These are phyloP conservation scores for Epinephelus cyanopodus DNA, from an alignment of 2,113 vertebrate species.

Conservation along the genomic window DNA sequence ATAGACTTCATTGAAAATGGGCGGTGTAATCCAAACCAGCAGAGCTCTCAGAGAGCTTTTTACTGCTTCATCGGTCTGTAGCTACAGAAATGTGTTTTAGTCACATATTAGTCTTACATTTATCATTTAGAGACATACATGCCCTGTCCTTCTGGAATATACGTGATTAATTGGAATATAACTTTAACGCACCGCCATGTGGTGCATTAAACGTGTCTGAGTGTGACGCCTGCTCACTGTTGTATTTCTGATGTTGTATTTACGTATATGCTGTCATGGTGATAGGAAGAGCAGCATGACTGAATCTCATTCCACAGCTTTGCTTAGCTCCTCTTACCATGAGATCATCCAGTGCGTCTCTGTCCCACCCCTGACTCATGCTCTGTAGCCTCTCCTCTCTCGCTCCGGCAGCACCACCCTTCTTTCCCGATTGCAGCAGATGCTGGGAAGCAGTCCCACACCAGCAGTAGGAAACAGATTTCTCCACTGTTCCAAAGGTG, in stretches of 20 bases:
- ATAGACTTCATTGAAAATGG: conserved; percentile 39
- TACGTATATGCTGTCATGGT: conserved; percentile 77
- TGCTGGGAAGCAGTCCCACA: conserved; percentile 73
- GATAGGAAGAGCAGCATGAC: conserved; percentile 71
- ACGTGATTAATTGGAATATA: background rate
- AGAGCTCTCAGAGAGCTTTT: conserved; percentile 34
- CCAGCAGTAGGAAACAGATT: conserved; percentile 59
- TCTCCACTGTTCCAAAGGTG: conserved; percentile 20
- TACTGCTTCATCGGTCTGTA: conserved; percentile 7
- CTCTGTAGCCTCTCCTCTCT: conserved; percentile 67
- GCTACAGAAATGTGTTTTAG: background rate
- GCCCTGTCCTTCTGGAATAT: background rate
- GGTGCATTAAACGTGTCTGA: conserved; percentile 20
- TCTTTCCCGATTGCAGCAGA: conserved; percentile 64
- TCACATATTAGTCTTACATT: background rate
- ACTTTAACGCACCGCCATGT: conserved; percentile 8
- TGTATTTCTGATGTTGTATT: conserved; percentile 64
- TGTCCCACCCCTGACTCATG: conserved; percentile 74
- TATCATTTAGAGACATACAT: background rate
- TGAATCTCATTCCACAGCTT: conserved; percentile 73
- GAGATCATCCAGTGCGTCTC: conserved; percentile 81
- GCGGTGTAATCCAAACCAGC: conserved; percentile 17
- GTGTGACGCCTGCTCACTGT: conserved; percentile 28
- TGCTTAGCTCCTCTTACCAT: conserved; percentile 70
- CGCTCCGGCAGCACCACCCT: conserved; percentile 62